Evolutionary conservation across 2,888 invertebrate genomes (phyloP), one percentile per base, ranked within the genome.

Genomic region (Netelia virgata): DNA sequence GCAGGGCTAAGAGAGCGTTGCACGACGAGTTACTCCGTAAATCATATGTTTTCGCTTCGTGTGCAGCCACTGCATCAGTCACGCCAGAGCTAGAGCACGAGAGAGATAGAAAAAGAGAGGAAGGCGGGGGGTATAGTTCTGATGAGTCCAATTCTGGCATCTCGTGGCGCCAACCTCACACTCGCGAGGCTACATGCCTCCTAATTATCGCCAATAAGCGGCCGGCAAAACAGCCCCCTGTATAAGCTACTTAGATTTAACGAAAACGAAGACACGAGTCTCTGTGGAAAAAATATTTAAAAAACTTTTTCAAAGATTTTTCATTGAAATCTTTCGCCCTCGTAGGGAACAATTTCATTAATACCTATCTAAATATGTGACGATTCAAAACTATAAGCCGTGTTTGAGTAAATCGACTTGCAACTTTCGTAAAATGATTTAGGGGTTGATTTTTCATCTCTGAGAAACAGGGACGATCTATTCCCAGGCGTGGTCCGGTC

Each of bases 161-260:
- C 76, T 74, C 84, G 43, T 72, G 82, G 84, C 84, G 84, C 84
- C 84, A 82, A 82, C 69, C 64, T 59, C 82, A 43, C 63, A 81
- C 80, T 63, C 89, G 87, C 85, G 87, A 87, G 75, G 82, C 86
- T 84, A 86, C 87, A 86, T 89, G 87, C 88, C 89, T 88, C 88
- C 88, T 91, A 91, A 91, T 91, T 90, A 91, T 83, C 84, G 81
- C 88, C 90, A 91, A 90, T 89, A 89, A 88, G 86, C 77, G 74
- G 63, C 80, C 66, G 50, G 57, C 75, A 23, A 78, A 78, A 78
- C 70, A 72, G 72, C 53, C 36, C 36, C 18, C 28, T 59, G 14
- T 23, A 53, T 53, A 61, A 77, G 61, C 82, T 47, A 72, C 75
- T 81, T 81, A 43, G 53, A 79, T 20, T 77, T 36, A 14, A 61